phyloP scores from a whole-genome alignment of 2,888 invertebrate genomes.

The Neuroscelio doddi region DNA sequence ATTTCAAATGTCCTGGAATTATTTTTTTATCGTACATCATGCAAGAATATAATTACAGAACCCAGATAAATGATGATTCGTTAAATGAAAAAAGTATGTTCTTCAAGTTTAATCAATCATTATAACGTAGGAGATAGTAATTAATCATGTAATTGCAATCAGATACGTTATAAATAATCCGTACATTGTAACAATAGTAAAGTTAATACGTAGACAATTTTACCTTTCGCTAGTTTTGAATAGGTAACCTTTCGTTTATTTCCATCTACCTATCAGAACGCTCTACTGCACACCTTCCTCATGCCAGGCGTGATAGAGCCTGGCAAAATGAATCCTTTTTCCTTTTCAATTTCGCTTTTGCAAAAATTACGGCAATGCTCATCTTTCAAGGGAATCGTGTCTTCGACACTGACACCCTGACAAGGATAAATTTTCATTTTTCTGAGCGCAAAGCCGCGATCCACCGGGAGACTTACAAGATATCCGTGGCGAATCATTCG shows the following conservation, averaged over 20 bases:
- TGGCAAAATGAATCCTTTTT: conserved; percentile 12
- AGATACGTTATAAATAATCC: conserved; percentile 9
- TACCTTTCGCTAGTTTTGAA: background rate
- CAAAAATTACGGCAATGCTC: conserved; percentile 6
- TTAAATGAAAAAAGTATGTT: conserved; percentile 18
- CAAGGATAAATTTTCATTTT: conserved; percentile 36
- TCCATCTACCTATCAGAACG: too few relatives aligned
- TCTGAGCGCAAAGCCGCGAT: conserved; percentile 8
- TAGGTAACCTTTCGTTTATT: too few relatives aligned
- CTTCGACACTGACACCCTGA: conserved; percentile 25
- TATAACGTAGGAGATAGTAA: conserved; percentile 18
- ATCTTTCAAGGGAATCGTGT: conserved; percentile 9
- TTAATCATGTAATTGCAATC: conserved; percentile 25
- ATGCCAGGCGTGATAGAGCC: conserved; percentile 3
- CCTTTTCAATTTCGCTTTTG: conserved; percentile 9
- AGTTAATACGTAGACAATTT: background rate
- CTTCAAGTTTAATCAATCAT: conserved; percentile 17
- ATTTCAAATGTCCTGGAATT: too few relatives aligned
- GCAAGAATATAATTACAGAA: conserved; percentile 30
- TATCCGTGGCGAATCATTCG: conserved; percentile 55
- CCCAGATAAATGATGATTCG: conserved; percentile 26
- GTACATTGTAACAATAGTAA: background rate
- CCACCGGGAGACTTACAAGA: conserved; percentile 16
- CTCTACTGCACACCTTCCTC: too few relatives aligned
- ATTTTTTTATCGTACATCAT: too few relatives aligned